Evolutionary conservation across 2,888 invertebrate genomes (phyloP).

Genomic region (Mimachlamys varia): DNA sequence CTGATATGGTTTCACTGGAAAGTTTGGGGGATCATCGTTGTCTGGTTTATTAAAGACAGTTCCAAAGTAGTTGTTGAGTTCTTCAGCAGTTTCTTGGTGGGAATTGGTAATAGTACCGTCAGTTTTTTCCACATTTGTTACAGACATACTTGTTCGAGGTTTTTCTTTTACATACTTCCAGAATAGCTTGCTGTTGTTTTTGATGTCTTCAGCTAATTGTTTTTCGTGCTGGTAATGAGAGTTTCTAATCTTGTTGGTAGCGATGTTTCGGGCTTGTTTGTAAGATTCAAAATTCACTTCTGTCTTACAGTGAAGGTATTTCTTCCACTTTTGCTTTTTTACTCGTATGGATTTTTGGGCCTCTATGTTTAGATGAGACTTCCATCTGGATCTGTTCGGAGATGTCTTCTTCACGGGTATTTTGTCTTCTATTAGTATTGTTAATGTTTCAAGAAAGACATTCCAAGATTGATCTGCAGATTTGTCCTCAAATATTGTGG

Average conservation of each 20-base stretch:
- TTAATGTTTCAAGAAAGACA: no score
- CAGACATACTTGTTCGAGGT: not conserved
- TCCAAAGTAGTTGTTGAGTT: no score
- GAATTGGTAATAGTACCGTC: not conserved
- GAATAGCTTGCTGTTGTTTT: conserved; percentile 38
- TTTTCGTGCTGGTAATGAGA: conserved; percentile 20
- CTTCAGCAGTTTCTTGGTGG: conserved; percentile 13
- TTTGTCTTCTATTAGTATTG: no score
- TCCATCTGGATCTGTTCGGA: no score
- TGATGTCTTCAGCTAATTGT: not conserved
- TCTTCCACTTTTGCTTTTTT: not conserved
- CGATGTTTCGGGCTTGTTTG: conserved; percentile 9
- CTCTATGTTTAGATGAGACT: no score
- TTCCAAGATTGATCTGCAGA: no score
- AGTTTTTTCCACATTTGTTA: not conserved
- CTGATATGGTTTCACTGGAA: not conserved
- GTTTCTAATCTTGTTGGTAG: no score
- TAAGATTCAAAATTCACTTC: not conserved
- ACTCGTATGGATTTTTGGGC: no score
- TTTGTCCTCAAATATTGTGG: no score
- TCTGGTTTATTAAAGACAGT: no score
- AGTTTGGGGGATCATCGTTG: no score
- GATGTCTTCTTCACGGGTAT: no score
- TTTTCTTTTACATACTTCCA: conserved; percentile 40
- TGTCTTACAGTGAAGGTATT: conserved; percentile 29